Percentiles rank a stretch among this genome's conserved stretches.
phyloP scores from a whole-genome alignment of 2,797 vertebrate genomes.

The Morus bassanus region DNA sequence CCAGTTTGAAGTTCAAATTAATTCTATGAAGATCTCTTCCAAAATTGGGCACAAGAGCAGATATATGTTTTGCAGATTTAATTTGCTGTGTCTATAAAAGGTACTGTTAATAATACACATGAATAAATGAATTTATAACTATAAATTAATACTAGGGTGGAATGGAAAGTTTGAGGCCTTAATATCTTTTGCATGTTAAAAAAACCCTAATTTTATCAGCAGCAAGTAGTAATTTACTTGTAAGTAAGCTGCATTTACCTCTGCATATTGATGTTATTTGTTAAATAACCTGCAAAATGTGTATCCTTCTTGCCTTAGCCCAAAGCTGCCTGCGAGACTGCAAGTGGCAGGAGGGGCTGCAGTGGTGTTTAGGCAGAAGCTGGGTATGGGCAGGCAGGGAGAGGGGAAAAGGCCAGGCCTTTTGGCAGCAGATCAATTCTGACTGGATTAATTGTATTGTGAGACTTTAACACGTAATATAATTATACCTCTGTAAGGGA shows the following conservation, averaged over 20 bases:
- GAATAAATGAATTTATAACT: background rate
- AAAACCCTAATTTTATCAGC: background rate
- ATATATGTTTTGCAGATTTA: background rate
- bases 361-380: background rate
- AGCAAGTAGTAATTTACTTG: background rate
- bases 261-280: background rate
- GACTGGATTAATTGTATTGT: background rate
- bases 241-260: background rate
- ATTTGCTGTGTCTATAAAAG: background rate
- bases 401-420: background rate
- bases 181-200: background rate
- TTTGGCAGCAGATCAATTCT: background rate
- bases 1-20: background rate
- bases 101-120: background rate
- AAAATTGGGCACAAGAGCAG: background rate
- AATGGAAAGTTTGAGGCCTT: background rate
- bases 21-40: background rate
- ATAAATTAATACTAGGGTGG: background rate
- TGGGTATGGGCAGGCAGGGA: background rate
- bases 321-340: background rate
- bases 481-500: background rate
- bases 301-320: background rate
- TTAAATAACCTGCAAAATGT: background rate
- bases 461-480: background rate
- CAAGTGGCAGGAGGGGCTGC: background rate